Evolutionary conservation across 2,797 vertebrate species (phyloP).

Genomic region (Oryzias dopingdopingensis): DNA sequence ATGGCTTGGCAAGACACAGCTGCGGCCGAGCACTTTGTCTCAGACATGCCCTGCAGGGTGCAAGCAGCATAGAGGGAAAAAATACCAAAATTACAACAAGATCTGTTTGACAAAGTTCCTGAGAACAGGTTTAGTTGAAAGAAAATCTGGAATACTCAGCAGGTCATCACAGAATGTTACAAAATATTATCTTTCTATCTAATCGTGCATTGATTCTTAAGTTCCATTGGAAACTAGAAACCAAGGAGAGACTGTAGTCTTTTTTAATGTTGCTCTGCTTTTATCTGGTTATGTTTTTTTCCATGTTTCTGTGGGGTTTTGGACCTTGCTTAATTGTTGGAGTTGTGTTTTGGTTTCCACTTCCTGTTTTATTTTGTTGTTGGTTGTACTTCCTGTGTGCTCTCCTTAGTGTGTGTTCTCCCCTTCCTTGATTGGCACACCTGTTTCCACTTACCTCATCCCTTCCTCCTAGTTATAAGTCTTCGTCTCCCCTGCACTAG

Average conservation of each 20-base stretch:
- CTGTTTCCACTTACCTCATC: too few species aligned
- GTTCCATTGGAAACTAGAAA: conserved; percentile 8
- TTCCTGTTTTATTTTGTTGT: too few species aligned
- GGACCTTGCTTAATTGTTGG: too few species aligned
- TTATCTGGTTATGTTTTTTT: too few species aligned
- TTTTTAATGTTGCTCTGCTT: conserved; percentile 1
- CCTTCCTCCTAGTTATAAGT: too few species aligned
- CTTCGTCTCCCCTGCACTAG: too few species aligned
- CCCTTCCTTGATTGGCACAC: too few species aligned
- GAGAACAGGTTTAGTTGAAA: conserved; percentile 31
- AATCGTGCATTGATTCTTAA: not conserved
- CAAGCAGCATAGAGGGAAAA: conserved; percentile 25
- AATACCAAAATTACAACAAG: conserved; percentile 39
- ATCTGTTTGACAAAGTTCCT: conserved; percentile 37
- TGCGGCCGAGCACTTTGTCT: conserved; percentile 57
- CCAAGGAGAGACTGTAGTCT: conserved; percentile 1
- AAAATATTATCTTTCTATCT: not conserved
- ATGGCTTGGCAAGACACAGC: conserved; percentile 63
- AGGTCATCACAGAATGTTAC: conserved; percentile 4
- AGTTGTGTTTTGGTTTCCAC: too few species aligned
- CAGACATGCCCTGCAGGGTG: conserved; percentile 53
- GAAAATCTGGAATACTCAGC: conserved; percentile 12
- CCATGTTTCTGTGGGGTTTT: too few species aligned
- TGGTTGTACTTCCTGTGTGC: too few species aligned
- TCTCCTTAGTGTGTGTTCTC: too few species aligned